phyloP scores from a whole-genome alignment of 2,888 invertebrate species.

The Margaritifera margaritifera region DNA sequence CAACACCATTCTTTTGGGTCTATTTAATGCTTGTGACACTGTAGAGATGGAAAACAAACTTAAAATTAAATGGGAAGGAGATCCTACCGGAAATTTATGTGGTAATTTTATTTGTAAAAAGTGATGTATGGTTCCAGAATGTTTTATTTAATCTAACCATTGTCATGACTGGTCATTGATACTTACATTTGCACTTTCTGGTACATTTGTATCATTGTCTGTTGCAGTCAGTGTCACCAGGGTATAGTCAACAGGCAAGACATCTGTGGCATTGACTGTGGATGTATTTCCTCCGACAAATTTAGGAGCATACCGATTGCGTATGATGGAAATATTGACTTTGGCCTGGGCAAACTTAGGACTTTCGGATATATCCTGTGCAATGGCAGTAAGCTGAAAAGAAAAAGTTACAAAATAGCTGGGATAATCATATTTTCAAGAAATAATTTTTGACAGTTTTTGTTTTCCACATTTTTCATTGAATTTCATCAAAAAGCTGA shows the following conservation, averaged over 20 bases:
- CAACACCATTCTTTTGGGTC: too few species aligned
- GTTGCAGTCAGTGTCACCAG: conserved; percentile 25
- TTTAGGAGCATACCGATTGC: conserved; percentile 36
- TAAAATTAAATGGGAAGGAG: too few species aligned
- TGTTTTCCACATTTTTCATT: too few species aligned
- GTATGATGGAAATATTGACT: conserved; percentile 36
- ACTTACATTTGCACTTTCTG: conserved; percentile 35
- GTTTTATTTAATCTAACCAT: neutral
- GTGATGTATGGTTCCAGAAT: neutral
- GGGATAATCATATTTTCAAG: too few species aligned
- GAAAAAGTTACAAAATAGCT: neutral
- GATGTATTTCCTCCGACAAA: conserved; percentile 14
- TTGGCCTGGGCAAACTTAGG: conserved; percentile 34
- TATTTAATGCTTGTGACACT: too few species aligned
- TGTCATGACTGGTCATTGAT: neutral
- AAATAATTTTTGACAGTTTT: too few species aligned
- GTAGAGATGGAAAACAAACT: too few species aligned
- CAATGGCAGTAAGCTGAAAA: conserved; percentile 35
- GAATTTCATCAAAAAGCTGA: too few species aligned
- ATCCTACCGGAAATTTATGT: too few species aligned
- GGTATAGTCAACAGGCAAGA: conserved; percentile 8
- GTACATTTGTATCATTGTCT: conserved; percentile 31
- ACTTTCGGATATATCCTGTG: conserved; percentile 34
- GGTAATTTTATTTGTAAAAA: neutral
- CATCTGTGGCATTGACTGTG: conserved; percentile 17